Evolutionary conservation across 1,140 invertebrate genomes (phyloP).

Genomic region (Lethocerus indicus): DNA sequence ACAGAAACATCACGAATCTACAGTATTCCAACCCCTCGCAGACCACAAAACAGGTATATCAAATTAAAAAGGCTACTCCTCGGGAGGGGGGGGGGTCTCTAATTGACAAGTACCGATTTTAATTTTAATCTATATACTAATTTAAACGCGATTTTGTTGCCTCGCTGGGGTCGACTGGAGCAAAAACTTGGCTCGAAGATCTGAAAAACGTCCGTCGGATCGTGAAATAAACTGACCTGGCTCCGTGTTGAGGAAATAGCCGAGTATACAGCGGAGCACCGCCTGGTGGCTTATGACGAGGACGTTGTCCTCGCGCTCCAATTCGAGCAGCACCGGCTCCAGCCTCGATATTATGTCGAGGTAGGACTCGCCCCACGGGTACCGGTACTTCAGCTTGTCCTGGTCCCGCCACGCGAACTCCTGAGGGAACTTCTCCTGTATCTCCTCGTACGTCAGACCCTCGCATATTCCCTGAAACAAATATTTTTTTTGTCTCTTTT

Average conservation of each 20-base stretch:
- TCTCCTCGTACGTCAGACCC: slow-evolving; percentile 84
- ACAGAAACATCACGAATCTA: too few relatives aligned
- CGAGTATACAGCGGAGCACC: slow-evolving; percentile 75
- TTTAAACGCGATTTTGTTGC: too few relatives aligned
- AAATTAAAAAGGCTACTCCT: too few relatives aligned
- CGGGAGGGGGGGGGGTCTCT: too few relatives aligned
- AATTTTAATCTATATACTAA: too few relatives aligned
- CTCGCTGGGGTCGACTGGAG: not conserved
- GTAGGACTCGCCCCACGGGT: slow-evolving; percentile 83
- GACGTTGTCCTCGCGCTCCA: slow-evolving; percentile 72
- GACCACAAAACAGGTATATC: too few relatives aligned
- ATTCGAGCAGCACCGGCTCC: slow-evolving; percentile 57
- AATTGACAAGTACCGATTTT: too few relatives aligned
- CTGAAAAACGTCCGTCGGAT: not conserved
- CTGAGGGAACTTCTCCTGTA: slow-evolving; percentile 72
- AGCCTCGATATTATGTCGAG: slow-evolving; percentile 72
- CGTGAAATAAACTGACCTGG: slow-evolving; percentile 33
- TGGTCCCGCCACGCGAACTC: slow-evolving; percentile 82
- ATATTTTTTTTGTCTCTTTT: too few relatives aligned
- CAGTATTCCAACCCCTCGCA: too few relatives aligned
- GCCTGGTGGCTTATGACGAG: slow-evolving; percentile 83
- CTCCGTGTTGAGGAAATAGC: slow-evolving; percentile 74
- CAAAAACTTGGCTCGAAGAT: not conserved
- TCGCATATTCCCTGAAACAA: slow-evolving; percentile 71
- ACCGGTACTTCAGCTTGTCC: slow-evolving; percentile 83